A percentile compares a stretch with the other conserved stretches of the same genome.
Conservation (phyloP, 1,140 invertebrate genomes). For the Adoxophyes honmai region DNA sequence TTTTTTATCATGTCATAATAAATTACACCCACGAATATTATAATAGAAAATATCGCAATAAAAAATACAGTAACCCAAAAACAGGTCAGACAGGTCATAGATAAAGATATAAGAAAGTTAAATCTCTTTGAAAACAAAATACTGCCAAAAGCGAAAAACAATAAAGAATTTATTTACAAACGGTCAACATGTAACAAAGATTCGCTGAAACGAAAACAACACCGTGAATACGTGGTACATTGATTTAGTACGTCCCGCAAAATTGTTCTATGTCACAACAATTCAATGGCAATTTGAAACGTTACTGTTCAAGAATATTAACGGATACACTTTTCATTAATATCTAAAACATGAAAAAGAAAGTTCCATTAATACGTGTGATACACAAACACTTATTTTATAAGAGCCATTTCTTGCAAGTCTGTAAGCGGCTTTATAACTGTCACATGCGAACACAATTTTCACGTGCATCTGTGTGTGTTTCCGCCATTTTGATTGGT, state of each 20-base stretch:
- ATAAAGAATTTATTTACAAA: neutral
- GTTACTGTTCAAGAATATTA: conserved; percentile 2
- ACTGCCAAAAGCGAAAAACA: neutral
- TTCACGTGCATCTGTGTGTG: neutral
- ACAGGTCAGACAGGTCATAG: no score
- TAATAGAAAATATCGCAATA: no score
- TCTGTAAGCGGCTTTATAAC: neutral
- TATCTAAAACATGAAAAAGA: conserved; percentile 4
- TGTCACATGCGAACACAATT: neutral
- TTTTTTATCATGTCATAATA: no score
- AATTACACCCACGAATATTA: no score
- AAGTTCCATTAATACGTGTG: conserved; percentile 15
- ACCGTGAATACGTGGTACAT: neutral
- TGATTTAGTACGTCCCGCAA: neutral
- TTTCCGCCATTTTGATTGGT: neutral
- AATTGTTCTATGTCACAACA: conserved; percentile 7
- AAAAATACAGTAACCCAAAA: no score
- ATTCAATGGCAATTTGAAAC: conserved; percentile 6
- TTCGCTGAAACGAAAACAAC: no score
- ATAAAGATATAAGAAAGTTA: no score
- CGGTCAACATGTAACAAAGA: no score
- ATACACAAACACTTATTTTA: conserved; percentile 4
- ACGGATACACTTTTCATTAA: conserved; percentile 4
- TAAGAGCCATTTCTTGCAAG: neutral
- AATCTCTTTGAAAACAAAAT: no score